These are phyloP conservation scores for Eremobia ochroleuca DNA, from an alignment of 2,888 invertebrate genomes.

Conservation along the genomic window DNA sequence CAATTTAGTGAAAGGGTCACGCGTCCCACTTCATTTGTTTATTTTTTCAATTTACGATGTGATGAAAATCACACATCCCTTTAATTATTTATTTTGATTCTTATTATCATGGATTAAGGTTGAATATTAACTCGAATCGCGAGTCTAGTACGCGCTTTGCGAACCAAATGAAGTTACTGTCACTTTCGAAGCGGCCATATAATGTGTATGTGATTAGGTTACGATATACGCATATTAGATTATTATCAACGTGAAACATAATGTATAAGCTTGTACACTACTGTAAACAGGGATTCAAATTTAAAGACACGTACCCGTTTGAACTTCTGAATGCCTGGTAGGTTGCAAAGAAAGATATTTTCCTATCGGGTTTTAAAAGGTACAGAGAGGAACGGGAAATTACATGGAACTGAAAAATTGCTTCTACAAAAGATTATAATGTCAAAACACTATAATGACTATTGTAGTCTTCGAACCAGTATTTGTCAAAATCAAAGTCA, in stretches of 20 bases:
- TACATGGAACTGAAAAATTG: background rate
- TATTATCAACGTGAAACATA: slow-evolving; percentile 33
- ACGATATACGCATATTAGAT: slow-evolving; percentile 45
- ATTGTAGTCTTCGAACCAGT: background rate
- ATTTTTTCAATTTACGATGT: slow-evolving; percentile 45
- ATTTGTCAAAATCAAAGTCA: slow-evolving; percentile 17
- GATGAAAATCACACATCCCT: slow-evolving; percentile 53
- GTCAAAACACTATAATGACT: background rate
- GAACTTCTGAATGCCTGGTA: slow-evolving; percentile 27
- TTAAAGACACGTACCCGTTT: background rate
- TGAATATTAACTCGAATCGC: slow-evolving; percentile 41
- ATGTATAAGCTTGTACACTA: background rate
- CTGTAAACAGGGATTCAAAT: background rate
- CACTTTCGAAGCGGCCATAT: slow-evolving; percentile 67
- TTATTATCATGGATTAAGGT: slow-evolving; percentile 53
- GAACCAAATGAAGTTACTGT: slow-evolving; percentile 66
- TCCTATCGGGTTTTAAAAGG: background rate
- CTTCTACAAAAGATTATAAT: too few species aligned
- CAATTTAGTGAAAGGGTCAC: slow-evolving; percentile 44
- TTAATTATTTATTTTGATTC: slow-evolving; percentile 40
- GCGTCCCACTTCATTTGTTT: slow-evolving; percentile 38
- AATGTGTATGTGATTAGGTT: slow-evolving; percentile 57
- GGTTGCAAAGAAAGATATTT: background rate
- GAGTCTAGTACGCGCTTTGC: slow-evolving; percentile 51
- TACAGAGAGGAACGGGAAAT: background rate